A percentile compares a stretch with the other conserved stretches of the same genome.
Conservation (phyloP, 2,113 vertebrate species). For the Scytalopus superciliaris region DNA sequence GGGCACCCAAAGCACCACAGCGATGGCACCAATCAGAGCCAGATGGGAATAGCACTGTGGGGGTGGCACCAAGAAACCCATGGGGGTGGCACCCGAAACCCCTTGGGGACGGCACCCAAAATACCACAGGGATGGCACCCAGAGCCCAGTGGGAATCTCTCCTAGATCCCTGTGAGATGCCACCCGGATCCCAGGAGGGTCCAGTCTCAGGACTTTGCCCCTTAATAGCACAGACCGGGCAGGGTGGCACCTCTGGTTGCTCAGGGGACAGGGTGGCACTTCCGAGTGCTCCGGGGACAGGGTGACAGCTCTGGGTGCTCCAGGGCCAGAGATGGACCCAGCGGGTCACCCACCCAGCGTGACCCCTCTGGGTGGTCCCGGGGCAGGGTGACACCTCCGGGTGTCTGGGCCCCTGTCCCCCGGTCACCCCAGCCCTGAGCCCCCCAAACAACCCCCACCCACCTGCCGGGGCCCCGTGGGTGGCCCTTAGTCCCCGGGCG, state of each 20-base stretch:
- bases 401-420: neutral
- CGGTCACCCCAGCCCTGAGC: neutral
- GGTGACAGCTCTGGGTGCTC: neutral
- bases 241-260: neutral
- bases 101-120: accelerated
- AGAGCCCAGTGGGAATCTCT: accelerated
- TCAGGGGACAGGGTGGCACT: neutral
- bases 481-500: neutral
- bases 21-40: no score
- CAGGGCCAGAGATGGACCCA: no score
- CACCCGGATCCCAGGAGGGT: neutral
- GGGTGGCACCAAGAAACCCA: accelerated
- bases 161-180: neutral
- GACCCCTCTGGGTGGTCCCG: neutral
- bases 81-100: neutral
- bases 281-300: neutral
- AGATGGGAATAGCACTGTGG: accelerated
- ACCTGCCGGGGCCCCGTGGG: neutral
- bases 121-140: accelerated
- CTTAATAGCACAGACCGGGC: neutral
- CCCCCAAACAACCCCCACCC: neutral
- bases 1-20: neutral
- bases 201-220: neutral
- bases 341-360: no score
- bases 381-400: neutral